Percentiles rank a stretch among this genome's conserved stretches.
These are phyloP conservation scores for Amyelois transitella DNA, from an alignment of 1,140 invertebrate species.

Conservation along the genomic window DNA sequence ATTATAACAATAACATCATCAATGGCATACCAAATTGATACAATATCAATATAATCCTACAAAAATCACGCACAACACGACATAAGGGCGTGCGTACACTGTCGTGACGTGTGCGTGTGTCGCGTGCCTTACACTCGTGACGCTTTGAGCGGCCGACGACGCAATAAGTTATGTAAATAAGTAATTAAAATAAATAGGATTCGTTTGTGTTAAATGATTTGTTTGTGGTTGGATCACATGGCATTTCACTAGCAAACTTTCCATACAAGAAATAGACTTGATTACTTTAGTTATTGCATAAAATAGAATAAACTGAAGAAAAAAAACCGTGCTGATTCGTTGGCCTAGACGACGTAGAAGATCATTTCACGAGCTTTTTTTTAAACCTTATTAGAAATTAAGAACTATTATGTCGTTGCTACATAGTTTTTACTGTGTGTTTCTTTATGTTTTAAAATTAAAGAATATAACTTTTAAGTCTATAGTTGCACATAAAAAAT, in stretches of 20 bases:
- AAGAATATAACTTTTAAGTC: no score
- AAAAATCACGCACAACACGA: slow-evolving; percentile 30
- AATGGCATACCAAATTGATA: not conserved
- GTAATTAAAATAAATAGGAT: slow-evolving; percentile 18
- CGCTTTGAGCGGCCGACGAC: not conserved
- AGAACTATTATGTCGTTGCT: no score
- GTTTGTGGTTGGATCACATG: not conserved
- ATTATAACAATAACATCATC: not conserved
- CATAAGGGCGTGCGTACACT: slow-evolving; percentile 32
- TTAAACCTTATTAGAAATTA: no score
- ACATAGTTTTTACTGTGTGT: no score
- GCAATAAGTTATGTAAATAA: slow-evolving; percentile 18
- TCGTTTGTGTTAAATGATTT: slow-evolving; percentile 1
- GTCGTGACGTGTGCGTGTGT: slow-evolving; percentile 46
- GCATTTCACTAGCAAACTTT: not conserved
- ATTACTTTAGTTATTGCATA: no score
- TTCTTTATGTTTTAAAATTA: no score
- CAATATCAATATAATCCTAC: not conserved
- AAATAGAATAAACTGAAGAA: no score
- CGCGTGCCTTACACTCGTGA: slow-evolving; percentile 34
- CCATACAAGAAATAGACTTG: no score
- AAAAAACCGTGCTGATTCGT: no score
- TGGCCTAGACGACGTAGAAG: no score
- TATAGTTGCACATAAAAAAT: no score
- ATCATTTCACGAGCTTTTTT: no score